Evolutionary conservation across 2,888 invertebrate genomes (phyloP).

Genomic region (Ctena decussata): DNA sequence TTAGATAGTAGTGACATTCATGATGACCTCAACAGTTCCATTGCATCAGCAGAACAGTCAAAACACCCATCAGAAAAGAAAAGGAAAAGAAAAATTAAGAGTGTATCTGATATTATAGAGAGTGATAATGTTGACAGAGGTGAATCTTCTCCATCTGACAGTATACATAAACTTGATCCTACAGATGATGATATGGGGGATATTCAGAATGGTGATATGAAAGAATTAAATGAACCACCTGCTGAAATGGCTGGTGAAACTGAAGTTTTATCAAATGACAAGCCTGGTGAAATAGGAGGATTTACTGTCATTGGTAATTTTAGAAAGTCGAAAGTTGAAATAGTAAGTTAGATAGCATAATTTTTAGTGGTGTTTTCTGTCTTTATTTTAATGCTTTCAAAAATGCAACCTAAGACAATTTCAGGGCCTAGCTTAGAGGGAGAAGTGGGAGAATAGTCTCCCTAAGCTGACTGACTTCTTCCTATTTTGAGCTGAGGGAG

Average conservation of each 20-base stretch:
- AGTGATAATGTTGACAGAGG: no score
- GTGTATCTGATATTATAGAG: no score
- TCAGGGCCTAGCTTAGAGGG: no score
- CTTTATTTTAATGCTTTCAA: no score
- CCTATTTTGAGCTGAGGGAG: no score
- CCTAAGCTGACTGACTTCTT: no score
- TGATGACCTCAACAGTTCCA: not conserved
- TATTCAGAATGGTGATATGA: not conserved
- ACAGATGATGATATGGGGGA: constrained; percentile 2
- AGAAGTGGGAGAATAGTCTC: no score
- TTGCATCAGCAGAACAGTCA: not conserved
- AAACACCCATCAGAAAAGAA: not conserved
- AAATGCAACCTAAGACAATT: no score
- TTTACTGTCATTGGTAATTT: constrained; percentile 91
- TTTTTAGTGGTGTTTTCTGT: no score
- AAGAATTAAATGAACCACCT: not conserved
- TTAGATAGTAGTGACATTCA: not conserved
- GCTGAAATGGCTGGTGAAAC: constrained; percentile 21
- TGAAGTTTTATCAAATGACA: constrained; percentile 29
- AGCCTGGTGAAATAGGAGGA: constrained; percentile 83
- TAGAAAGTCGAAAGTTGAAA: constrained; percentile 87
- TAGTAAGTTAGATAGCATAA: constrained; percentile 71
- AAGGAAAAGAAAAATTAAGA: not conserved
- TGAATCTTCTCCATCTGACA: not conserved
- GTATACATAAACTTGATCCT: not conserved